These are phyloP conservation scores for Nannoperca obscura DNA, from an alignment of 2,797 vertebrate genomes.

Conservation along the genomic window DNA sequence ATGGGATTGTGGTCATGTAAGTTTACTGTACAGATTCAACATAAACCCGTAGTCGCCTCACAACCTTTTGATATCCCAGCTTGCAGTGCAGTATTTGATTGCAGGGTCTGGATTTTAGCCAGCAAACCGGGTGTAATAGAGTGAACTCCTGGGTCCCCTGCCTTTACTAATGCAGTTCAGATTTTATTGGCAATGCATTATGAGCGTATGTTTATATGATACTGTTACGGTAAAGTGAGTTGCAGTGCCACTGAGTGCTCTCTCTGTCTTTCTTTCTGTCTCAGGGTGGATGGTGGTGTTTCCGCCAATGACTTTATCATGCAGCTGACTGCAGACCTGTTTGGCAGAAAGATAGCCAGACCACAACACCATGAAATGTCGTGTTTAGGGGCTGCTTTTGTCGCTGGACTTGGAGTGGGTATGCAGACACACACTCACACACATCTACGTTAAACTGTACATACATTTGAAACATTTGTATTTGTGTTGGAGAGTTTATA, in stretches of 20 bases:
- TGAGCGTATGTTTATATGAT: constrained; percentile 39
- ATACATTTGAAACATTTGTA: not conserved
- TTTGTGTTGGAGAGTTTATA: not conserved
- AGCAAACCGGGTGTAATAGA: constrained; percentile 26
- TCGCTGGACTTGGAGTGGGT: constrained; percentile 94
- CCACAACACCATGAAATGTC: constrained; percentile 91
- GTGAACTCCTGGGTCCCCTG: constrained; percentile 8
- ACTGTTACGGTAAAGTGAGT: constrained; percentile 45
- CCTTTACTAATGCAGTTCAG: constrained; percentile 38
- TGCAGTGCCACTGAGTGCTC: constrained; percentile 32
- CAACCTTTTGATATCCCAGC: constrained; percentile 1
- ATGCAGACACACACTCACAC: constrained; percentile 55
- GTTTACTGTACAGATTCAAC: not conserved
- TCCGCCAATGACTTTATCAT: constrained; percentile 94
- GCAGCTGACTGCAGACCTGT: constrained; percentile 97
- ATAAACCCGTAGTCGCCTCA: not conserved
- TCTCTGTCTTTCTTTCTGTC: constrained; percentile 1
- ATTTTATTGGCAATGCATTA: constrained; percentile 59
- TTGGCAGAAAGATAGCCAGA: constrained; percentile 87
- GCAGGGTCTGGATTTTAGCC: constrained; percentile 25
- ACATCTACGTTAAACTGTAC: not conserved
- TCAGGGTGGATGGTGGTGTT: constrained; percentile 95
- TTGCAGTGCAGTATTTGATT: constrained; percentile 28
- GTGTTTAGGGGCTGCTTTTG: constrained; percentile 92
- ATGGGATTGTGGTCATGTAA: not conserved